phyloP scores from a whole-genome alignment of 92 coral and sea anemone genomes.

The Metridium senile region DNA sequence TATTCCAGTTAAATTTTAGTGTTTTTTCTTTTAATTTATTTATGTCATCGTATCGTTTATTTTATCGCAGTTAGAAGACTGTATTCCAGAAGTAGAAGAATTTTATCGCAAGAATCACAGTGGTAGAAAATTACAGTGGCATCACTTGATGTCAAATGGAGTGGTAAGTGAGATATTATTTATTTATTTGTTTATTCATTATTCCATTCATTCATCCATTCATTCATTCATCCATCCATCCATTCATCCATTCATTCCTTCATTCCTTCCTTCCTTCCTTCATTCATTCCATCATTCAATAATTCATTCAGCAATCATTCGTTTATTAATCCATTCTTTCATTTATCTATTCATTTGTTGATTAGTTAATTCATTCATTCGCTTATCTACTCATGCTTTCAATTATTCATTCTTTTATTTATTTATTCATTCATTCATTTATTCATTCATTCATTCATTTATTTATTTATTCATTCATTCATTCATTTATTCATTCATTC shows the following conservation, averaged over 20 bases:
- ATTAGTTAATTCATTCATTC: not conserved
- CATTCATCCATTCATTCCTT: not conserved
- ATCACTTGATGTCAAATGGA: constrained; percentile 96
- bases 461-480: too few relatives aligned
- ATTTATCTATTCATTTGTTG: not conserved
- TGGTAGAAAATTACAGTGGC: constrained; percentile 96
- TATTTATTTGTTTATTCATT: not conserved
- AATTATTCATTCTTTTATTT: too few relatives aligned
- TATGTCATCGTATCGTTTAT: not conserved
- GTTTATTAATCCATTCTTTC: not conserved
- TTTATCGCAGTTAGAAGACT: constrained; percentile 79
- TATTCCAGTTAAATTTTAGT: not conserved
- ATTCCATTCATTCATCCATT: not conserved
- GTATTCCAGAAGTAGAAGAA: constrained; percentile 95
- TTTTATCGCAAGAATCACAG: constrained; percentile 94
- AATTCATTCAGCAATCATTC: not conserved
- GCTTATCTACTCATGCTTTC: too few relatives aligned
- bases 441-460: too few relatives aligned
- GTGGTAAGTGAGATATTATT: constrained; percentile 58
- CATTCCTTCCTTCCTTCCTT: not conserved
- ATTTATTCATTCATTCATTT: too few relatives aligned
- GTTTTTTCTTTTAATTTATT: not conserved
- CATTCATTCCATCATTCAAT: not conserved
- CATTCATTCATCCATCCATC: not conserved
- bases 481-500: too few relatives aligned